Evolutionary conservation across 2,888 invertebrate species (phyloP).

Genomic region (Sphinx pinastri): DNA sequence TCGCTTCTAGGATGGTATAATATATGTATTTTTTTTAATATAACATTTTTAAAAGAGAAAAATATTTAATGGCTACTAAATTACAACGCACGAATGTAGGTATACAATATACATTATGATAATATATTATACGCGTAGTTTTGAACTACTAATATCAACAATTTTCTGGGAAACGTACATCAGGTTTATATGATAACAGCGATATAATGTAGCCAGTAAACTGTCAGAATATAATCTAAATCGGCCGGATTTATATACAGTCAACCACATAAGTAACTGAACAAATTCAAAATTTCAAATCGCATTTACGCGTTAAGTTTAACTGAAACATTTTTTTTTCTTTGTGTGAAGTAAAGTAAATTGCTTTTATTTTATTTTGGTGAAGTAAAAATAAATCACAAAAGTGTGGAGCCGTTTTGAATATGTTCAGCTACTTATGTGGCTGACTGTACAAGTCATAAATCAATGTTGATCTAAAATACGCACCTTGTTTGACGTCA

Average conservation of each 20-base stretch:
- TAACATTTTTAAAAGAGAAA: no score
- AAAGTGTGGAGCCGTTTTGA: no score
- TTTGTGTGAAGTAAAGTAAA: no score
- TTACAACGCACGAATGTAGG: slow-evolving; percentile 7
- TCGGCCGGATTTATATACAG: slow-evolving; percentile 37
- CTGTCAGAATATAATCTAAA: slow-evolving; percentile 36
- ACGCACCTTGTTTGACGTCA: slow-evolving; percentile 54
- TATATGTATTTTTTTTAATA: no score
- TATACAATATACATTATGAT: background rate
- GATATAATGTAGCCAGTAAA: slow-evolving; percentile 33
- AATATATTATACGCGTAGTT: background rate
- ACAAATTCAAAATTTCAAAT: no score
- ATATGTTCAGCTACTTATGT: no score
- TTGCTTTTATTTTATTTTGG: no score
- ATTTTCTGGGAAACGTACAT: slow-evolving; percentile 15
- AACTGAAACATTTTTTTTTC: no score
- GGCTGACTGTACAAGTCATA: slow-evolving; percentile 43
- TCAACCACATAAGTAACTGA: no score
- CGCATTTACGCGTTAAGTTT: no score
- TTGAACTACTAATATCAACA: slow-evolving; percentile 5
- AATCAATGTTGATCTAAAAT: slow-evolving; percentile 46
- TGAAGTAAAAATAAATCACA: no score
- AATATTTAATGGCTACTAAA: background rate
- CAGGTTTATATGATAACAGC: slow-evolving; percentile 23
- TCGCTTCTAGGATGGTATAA: no score